Conservation (phyloP, 2,797 vertebrate genomes). For the Margarornis squamiger region DNA sequence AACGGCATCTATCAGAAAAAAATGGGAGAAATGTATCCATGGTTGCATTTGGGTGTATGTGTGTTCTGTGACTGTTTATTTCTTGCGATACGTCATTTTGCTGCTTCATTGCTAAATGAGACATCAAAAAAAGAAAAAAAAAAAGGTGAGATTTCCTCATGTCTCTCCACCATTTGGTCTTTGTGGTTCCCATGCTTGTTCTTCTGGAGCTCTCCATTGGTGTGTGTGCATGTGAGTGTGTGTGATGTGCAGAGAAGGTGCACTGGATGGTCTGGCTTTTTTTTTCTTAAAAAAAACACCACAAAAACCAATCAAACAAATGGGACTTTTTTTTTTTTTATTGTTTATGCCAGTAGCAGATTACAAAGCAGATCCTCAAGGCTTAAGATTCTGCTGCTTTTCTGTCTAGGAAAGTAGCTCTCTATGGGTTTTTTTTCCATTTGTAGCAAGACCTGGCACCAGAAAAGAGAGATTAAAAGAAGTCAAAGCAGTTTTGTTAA, state of each 20-base stretch:
- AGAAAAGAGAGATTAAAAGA: background rate
- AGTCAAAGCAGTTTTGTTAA: slow-evolving; percentile 40
- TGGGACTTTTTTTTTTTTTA: slow-evolving; percentile 26
- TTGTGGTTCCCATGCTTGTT: slow-evolving; percentile 41
- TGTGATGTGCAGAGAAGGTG: slow-evolving; percentile 32
- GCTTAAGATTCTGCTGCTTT: slow-evolving; percentile 11
- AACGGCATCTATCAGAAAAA: slow-evolving; percentile 12
- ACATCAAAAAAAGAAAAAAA: slow-evolving; percentile 1
- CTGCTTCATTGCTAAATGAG: slow-evolving; percentile 44
- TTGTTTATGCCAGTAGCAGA: slow-evolving; percentile 56
- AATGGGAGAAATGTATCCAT: slow-evolving; percentile 5
- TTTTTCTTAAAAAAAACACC: slow-evolving; percentile 7
- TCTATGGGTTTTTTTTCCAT: background rate
- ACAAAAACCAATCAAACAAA: slow-evolving; percentile 23
- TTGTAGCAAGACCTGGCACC: slow-evolving; percentile 39
- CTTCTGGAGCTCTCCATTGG: slow-evolving; percentile 36
- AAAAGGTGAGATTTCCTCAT: background rate
- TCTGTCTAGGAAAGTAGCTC: background rate
- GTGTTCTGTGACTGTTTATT: slow-evolving; percentile 59
- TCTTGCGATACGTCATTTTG: slow-evolving; percentile 30
- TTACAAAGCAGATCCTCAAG: slow-evolving; percentile 30
- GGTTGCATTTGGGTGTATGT: slow-evolving; percentile 28
- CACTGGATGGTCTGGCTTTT: background rate
- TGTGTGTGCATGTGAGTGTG: background rate
- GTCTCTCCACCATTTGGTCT: slow-evolving; percentile 6